Evolutionary conservation across 2,113 vertebrate species (phyloP).

Genomic region (Megaceryle maxima): DNA sequence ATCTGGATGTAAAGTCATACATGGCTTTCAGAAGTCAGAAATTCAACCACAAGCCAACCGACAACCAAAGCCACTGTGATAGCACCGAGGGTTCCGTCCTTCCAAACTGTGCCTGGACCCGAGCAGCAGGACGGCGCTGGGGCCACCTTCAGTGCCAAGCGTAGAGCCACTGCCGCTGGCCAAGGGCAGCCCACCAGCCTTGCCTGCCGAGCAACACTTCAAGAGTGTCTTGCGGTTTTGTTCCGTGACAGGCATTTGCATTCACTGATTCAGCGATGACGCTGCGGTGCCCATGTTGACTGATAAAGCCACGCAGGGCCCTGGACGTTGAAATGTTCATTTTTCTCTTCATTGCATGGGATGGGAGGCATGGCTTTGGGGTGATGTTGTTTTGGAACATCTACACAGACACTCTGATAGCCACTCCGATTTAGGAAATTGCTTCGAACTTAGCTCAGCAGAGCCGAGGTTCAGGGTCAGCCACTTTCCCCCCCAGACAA

Average conservation of each 20-base stretch:
- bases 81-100: background rate
- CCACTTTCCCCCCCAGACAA: background rate
- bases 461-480: background rate
- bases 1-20: background rate
- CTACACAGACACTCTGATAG: background rate
- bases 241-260: background rate
- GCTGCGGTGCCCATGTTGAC: background rate
- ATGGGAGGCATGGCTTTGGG: background rate
- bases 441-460: background rate
- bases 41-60: background rate
- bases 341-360: background rate
- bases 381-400: background rate
- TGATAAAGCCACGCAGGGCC: background rate
- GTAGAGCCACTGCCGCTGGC: rapidly evolving
- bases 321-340: background rate
- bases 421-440: background rate
- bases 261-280: background rate
- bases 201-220: background rate
- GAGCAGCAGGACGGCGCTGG: background rate
- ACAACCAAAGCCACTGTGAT: background rate
- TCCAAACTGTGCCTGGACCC: background rate
- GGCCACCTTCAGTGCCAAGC: background rate
- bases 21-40: background rate
- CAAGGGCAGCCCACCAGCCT: background rate
- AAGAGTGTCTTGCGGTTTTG: background rate